Base-by-base conservation (phyloP, 2,888 invertebrate genomes). In the Lobophora halterata region DNA sequence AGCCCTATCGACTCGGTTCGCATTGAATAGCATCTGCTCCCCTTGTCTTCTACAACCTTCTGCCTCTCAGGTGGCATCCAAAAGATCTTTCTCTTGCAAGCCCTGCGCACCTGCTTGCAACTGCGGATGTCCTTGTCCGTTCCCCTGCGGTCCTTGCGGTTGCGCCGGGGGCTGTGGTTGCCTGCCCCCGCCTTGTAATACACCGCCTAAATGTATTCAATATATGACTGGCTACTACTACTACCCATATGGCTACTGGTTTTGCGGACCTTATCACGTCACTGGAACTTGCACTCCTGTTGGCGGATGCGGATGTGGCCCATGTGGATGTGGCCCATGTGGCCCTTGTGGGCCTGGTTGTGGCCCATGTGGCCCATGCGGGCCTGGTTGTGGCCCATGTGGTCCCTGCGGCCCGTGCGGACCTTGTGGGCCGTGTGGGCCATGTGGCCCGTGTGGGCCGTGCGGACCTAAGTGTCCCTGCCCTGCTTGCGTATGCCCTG, bases 161-260 rank as follows among this genome's bases (percentile, higher is more conserved):
- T 54, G 56, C 25, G 34, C 62, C 2, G 39, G 56, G 1, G 69
- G 71, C 8, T 71, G 71, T 27, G 51, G 55, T 24, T 71, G 69
- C 28, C 61, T 80, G 0, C 82, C 81, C 0, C 79, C 79, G 0
- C 80, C 80, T 0, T 75, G 79, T 44, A 74, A 77, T 39, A 52
- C 55, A 0, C 74, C 79, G 0, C 71, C 82, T 0, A 58, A 51
- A n/a, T 81, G 82, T 46, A 28, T 80, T 3, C 79, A 80, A 24
- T 76, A 73, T 47, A 79, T 81, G 77, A 74, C 75, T 3, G 81
- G 82, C 1, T 82, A 83, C 49, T 82, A 79, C 40, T 82, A 82
- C 46, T 82, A 82, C 27, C 81, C 81, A 0, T 82, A 82, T 31
- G 82, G 81, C 1, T 70, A 61, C 23, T 82, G 82, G 82, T 80